Conservation (phyloP, 2,888 invertebrate genomes). For the Alloplasta piceator region DNA sequence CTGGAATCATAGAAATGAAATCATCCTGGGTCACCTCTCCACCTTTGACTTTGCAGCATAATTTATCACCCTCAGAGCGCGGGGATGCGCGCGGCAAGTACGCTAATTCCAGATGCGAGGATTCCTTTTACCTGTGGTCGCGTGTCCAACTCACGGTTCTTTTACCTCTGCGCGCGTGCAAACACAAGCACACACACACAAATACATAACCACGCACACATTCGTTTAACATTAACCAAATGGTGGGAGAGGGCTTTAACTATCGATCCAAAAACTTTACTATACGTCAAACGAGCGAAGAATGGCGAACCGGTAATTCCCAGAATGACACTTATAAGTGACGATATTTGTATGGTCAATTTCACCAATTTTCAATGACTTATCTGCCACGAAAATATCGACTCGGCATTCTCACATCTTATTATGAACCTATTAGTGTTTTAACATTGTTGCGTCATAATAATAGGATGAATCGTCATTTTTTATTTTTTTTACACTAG, state of each 20-base stretch:
- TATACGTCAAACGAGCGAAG: neutral
- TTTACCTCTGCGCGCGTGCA: neutral
- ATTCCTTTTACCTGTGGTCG: too few relatives aligned
- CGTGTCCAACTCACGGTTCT: too few relatives aligned
- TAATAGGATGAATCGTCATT: too few relatives aligned
- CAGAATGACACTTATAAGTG: neutral
- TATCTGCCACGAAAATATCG: neutral
- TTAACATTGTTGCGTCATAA: too few relatives aligned
- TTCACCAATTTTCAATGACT: neutral
- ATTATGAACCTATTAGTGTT: too few relatives aligned
- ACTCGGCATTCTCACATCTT: too few relatives aligned
- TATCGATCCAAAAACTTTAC: constrained; percentile 30
- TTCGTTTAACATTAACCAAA: neutral
- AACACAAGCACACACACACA: neutral
- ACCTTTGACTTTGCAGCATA: neutral
- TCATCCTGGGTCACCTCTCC: constrained; percentile 54
- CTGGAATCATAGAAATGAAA: constrained; percentile 67
- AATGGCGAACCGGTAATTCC: constrained; percentile 4
- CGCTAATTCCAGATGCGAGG: neutral
- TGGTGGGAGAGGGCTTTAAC: neutral
- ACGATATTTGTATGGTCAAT: neutral
- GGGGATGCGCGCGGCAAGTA: constrained; percentile 2
- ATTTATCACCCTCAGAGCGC: constrained; percentile 8
- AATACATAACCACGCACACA: constrained; percentile 1
- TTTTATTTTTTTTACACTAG: too few relatives aligned